Conservation (phyloP, 2,113 vertebrate genomes). For the Rhizomys pruinosus region DNA sequence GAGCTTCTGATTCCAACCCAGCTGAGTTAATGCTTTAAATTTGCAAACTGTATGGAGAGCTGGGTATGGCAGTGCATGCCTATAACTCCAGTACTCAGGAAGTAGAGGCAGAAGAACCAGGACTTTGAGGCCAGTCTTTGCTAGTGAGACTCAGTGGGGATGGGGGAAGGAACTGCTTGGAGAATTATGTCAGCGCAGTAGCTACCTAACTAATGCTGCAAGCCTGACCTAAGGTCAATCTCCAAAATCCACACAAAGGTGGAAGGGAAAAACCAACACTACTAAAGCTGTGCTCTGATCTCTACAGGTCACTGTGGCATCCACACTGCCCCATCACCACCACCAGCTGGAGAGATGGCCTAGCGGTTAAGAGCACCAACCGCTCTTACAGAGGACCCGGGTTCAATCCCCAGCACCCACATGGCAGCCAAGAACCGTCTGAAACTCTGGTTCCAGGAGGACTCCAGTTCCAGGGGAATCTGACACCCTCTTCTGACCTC, state of each 20-base stretch:
- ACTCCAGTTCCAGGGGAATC: too few species aligned
- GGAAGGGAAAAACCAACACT: neutral
- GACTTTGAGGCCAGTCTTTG: neutral
- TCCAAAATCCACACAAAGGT: neutral
- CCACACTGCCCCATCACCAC: neutral
- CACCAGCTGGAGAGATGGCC: too few species aligned
- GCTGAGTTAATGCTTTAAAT: neutral
- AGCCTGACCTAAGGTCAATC: neutral
- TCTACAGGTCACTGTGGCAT: neutral
- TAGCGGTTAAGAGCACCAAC: too few species aligned
- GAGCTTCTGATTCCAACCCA: neutral
- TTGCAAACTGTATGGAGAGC: too few species aligned
- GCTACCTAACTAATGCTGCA: neutral
- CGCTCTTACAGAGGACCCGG: too few species aligned
- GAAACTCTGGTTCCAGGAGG: too few species aligned
- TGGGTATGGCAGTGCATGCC: too few species aligned
- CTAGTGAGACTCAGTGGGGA: too few species aligned
- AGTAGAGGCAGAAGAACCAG: neutral
- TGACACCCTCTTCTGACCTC: too few species aligned
- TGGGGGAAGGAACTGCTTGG: neutral
- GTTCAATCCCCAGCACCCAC: too few species aligned
- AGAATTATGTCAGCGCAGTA: rapidly evolving
- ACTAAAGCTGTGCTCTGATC: neutral
- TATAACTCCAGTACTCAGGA: neutral
- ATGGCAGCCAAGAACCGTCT: too few species aligned